Evolutionary conservation across 1,140 invertebrate species (phyloP).

Genomic region (Triops cancriformis): DNA sequence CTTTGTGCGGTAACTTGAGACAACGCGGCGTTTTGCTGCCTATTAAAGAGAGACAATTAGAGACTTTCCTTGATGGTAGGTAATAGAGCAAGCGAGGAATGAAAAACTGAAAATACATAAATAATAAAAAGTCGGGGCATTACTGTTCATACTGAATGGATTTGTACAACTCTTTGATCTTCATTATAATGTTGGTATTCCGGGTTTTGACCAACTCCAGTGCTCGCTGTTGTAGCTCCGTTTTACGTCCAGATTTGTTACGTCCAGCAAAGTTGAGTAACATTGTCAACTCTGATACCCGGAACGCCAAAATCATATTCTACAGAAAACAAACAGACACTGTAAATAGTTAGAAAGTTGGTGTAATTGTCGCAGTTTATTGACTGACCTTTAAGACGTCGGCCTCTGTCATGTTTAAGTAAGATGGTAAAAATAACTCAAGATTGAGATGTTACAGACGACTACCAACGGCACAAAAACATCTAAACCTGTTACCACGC

Average conservation of each 20-base stretch:
- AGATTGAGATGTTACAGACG: background rate
- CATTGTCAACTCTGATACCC: conserved; percentile 74
- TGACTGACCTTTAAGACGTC: conserved; percentile 19
- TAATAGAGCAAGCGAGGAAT: background rate
- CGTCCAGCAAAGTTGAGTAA: conserved; percentile 72
- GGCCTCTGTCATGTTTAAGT: conserved; percentile 19
- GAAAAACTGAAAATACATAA: background rate
- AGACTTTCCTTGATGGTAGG: conserved; percentile 1
- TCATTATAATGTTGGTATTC: conserved; percentile 61
- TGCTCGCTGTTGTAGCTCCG: conserved; percentile 70
- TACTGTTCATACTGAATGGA: conserved; percentile 26
- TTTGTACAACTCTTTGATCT: conserved; percentile 73
- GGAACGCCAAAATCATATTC: conserved; percentile 72
- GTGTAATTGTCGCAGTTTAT: background rate
- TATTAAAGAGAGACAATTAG: background rate
- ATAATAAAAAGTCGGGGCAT: conserved; percentile 6
- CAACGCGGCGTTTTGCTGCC: background rate
- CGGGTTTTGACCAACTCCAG: conserved; percentile 62
- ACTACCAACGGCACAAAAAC: background rate
- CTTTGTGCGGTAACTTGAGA: background rate
- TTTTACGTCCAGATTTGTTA: conserved; percentile 78
- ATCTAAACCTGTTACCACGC: background rate
- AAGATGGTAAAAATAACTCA: background rate
- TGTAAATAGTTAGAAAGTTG: background rate
- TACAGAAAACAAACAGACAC: background rate